A percentile compares a stretch with the other conserved stretches of the same genome.
Conservation (phyloP, 2,888 invertebrate species). For the Pardosa pseudoannulata region DNA sequence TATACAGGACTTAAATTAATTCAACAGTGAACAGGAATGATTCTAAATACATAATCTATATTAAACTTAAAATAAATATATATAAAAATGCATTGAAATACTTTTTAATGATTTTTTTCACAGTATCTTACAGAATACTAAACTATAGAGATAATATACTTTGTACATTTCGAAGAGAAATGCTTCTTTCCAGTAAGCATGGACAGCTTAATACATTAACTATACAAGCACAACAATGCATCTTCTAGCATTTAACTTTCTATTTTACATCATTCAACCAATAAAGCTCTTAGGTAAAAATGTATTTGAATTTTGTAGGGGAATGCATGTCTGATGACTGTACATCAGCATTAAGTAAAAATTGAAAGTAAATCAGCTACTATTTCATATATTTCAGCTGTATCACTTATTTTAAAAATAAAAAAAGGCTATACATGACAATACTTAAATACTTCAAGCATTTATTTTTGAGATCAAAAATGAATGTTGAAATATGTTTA, state of each 20-base stretch:
- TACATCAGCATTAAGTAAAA: no score
- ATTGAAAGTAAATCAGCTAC: no score
- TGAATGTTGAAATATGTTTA: background rate
- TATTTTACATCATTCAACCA: background rate
- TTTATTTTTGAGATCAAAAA: background rate
- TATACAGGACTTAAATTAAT: background rate
- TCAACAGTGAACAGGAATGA: background rate
- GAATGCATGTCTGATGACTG: no score
- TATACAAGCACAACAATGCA: background rate
- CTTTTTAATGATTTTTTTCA: background rate
- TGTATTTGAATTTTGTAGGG: no score
- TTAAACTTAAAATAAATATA: background rate
- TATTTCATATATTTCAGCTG: no score
- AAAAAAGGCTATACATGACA: no score
- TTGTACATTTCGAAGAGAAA: background rate
- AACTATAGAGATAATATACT: background rate
- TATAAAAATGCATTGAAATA: background rate
- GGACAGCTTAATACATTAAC: background rate
- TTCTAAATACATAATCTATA: background rate
- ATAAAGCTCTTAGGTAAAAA: background rate
- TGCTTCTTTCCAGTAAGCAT: background rate
- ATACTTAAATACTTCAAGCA: background rate
- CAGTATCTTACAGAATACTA: background rate
- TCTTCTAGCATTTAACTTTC: background rate
- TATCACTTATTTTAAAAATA: no score